These are phyloP conservation scores for Trogon surrucura DNA, from an alignment of 2,113 vertebrate genomes.

Conservation along the genomic window DNA sequence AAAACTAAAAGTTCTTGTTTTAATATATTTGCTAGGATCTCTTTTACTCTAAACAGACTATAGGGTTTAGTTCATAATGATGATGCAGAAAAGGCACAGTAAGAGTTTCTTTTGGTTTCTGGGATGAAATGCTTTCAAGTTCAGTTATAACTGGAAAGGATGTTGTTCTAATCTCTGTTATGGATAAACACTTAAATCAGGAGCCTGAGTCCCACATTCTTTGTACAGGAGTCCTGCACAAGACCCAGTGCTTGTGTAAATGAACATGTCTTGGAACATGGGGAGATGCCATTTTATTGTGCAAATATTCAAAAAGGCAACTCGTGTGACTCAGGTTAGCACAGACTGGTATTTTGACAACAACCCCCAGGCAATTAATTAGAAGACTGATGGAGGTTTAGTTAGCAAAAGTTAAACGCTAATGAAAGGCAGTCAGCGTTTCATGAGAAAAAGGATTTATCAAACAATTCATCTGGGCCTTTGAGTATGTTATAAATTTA, in stretches of 20 bases:
- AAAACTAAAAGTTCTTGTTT: background rate
- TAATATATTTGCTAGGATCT: background rate
- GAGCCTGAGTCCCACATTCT: background rate
- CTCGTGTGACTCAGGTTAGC: background rate
- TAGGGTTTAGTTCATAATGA: background rate
- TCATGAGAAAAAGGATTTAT: background rate
- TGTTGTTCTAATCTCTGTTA: background rate
- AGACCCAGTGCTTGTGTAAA: background rate
- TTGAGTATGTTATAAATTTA: background rate
- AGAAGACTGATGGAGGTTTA: background rate
- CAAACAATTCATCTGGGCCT: background rate
- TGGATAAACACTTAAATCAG: background rate
- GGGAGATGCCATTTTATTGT: background rate
- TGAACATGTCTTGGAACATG: background rate
- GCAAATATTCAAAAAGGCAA: background rate
- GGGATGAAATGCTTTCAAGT: background rate
- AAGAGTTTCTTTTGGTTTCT: background rate
- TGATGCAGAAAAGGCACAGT: background rate
- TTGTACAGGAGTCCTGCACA: background rate
- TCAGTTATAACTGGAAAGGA: background rate
- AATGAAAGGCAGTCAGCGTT: background rate
- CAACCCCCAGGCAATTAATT: background rate
- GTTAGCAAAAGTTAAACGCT: background rate
- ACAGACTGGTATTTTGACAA: constrained; percentile 18
- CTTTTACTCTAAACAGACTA: background rate